A percentile compares a stretch with the other conserved stretches of the same genome.
Evolutionary conservation across 2,888 invertebrate genomes (phyloP).

Genomic region (Agriopis leucophaearia): DNA sequence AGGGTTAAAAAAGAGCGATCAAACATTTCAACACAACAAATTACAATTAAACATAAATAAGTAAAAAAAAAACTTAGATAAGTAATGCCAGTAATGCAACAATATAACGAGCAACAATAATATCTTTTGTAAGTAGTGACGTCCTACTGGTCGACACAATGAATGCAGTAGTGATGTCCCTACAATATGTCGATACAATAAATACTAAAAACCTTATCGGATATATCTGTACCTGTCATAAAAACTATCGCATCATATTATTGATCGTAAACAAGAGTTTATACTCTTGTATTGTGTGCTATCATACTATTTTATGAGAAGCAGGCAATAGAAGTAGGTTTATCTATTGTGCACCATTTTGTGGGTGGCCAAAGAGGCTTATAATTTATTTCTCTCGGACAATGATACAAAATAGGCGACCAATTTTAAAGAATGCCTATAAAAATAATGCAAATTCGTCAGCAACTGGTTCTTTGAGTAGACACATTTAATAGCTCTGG

Average conservation of each 20-base stretch:
- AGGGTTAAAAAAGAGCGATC: too few relatives aligned
- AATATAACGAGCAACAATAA: too few relatives aligned
- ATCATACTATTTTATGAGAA: conserved; percentile 29
- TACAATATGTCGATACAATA: conserved; percentile 19
- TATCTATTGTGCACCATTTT: conserved; percentile 30
- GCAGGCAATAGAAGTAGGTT: conserved; percentile 2
- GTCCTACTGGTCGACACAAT: conserved; percentile 4
- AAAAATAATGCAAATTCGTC: conserved; percentile 12
- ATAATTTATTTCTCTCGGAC: conserved; percentile 15
- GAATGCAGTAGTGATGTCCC: conserved; percentile 4
- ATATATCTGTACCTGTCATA: conserved; percentile 22
- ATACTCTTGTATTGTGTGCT: conserved; percentile 28
- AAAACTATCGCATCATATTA: conserved; percentile 32
- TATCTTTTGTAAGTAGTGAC: not conserved
- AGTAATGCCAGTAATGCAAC: too few relatives aligned
- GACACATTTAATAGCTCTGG: not conserved
- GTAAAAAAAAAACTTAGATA: too few relatives aligned
- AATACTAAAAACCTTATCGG: conserved; percentile 21
- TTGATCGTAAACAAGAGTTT: conserved; percentile 33
- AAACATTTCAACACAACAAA: too few relatives aligned
- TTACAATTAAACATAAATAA: too few relatives aligned
- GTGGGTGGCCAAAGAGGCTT: conserved; percentile 34
- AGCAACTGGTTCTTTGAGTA: not conserved
- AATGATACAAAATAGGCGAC: conserved; percentile 16
- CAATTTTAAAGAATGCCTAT: conserved; percentile 10